Conservation (phyloP, 2,113 vertebrate species). For the Alectura lathami region DNA sequence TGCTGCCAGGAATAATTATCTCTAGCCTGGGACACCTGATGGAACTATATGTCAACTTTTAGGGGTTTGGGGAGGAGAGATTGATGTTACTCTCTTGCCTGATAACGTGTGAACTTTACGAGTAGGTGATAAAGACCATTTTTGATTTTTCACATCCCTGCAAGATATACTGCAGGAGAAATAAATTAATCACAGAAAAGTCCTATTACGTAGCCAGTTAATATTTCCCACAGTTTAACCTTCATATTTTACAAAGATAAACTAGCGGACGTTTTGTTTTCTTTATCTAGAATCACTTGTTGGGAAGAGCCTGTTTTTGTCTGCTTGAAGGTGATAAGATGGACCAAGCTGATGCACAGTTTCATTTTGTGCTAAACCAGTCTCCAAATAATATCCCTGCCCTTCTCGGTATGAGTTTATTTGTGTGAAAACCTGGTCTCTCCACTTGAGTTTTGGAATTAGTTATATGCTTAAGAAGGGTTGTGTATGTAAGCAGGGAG, state of each 20-base stretch:
- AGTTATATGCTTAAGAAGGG: background rate
- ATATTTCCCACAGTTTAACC: background rate
- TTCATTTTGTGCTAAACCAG: conserved; percentile 98
- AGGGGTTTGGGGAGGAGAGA: background rate
- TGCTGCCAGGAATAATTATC: background rate
- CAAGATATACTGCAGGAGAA: background rate
- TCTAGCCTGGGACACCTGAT: background rate
- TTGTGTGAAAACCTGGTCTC: background rate
- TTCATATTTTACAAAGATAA: background rate
- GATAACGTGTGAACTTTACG: background rate
- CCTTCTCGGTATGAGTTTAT: conserved; percentile 85
- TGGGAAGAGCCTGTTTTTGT: conserved; percentile 98
- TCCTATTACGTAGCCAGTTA: background rate
- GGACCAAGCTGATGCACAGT: conserved; percentile 98
- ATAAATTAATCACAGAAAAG: background rate
- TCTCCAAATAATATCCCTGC: conserved; percentile 99
- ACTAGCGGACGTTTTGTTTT: background rate
- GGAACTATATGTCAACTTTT: background rate
- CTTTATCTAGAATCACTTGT: conserved; percentile 90
- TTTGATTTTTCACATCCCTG: background rate
- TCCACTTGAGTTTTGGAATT: background rate
- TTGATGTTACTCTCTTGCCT: background rate
- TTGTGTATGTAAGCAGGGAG: background rate
- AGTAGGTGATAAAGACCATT: background rate
- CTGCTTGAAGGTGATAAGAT: conserved; percentile 99